Evolutionary conservation across 2,797 vertebrate genomes (phyloP), one percentile per base, ranked within the genome.

Genomic region (Smutsia temminckii): DNA sequence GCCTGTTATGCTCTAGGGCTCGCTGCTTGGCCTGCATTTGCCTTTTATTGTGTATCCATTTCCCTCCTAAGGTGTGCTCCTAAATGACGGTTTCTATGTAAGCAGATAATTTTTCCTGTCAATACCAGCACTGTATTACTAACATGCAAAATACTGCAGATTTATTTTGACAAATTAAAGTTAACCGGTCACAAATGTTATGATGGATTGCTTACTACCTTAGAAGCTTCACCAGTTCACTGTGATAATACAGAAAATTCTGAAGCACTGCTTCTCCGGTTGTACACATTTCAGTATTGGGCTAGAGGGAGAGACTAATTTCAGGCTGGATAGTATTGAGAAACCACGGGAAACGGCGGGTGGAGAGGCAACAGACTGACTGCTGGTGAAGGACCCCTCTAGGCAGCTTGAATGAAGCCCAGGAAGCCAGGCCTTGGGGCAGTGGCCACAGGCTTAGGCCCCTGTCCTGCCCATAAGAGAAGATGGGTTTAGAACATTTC

Each of bases 71-170:
- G 97, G 97, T 97, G 97, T 98, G 98, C 98, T 98, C 97, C 98
- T 98, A 94, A 83, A 97, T 97, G 96, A 97, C 97, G 97, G 98
- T 98, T 98, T 98, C 95, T 75, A 20, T 97, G 93, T 97, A 89
- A 97, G 80, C 98, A 95, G 97, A 14, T 97, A 87, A 92, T 97
- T 97, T 96, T 96, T 49, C 97, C 96, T 98, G 97, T 98, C 96
- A 97, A 97, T 97, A 98, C 97, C 97, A 98, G 97, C 97, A 98
- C 96, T 98, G 98, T 98, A 96, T 98, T 94, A 98, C 98, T 98
- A 96, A 98, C 97, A 20, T 97, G 90, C 88, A 64, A 98, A 98
- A 97, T 97, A 96, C 96, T 97, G 97, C 93, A 89, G 97, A 97
- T 97, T 98, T 98, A 88, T 96, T 98, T 96, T 98, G 97, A 97